Evolutionary conservation across 2,113 vertebrate genomes (phyloP), one percentile per base, ranked within the genome.

Genomic region (Phrynosoma blainvillii): DNA sequence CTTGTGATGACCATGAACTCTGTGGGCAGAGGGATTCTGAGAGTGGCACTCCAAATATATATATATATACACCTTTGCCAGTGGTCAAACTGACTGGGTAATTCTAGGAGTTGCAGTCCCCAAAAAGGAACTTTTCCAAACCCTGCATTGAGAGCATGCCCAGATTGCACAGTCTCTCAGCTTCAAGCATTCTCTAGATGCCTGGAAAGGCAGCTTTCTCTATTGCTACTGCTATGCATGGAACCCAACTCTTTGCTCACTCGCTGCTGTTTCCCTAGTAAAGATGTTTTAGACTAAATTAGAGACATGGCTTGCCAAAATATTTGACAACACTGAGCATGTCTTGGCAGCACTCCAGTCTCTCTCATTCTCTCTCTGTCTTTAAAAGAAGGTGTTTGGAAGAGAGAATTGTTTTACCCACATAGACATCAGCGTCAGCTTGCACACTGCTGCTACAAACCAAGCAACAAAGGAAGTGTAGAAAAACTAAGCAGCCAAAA

Each of bases 231-330:
- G 25, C 82, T 0, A 0, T 0, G 0, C 82, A 0, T 1, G 11
- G 79, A 88, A 84, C 3, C 0, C 8, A 7, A n/a, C 8, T 36
- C 0, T 10, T 78, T 42, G 84, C 92, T 91, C 54, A 0, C 59
- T 90, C 16, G 1, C 36, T 0, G 36, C 89, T 0, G 91, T 68
- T 93, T 91, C 82, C 91, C 84, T 32, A 73, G 93, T 0, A 0
- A 92, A 93, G 93, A 91, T 0, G 36, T 91, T 71, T 81, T 90
- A 93, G 90, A 88, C 90, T 93, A 74, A 92, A 95, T 92, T 92
- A 66, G 89, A 93, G 92, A 94, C 20, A 23, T 0, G 2, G 86
- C 92, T 94, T 95, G 93, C 94, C 95, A 96, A 95, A 96, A 95
- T 92, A 93, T 95, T 95, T 95, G 94, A 94, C 93, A 93, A 95